Evolutionary conservation across 2,888 invertebrate genomes (phyloP).

Genomic region (Cheilosia grossa): DNA sequence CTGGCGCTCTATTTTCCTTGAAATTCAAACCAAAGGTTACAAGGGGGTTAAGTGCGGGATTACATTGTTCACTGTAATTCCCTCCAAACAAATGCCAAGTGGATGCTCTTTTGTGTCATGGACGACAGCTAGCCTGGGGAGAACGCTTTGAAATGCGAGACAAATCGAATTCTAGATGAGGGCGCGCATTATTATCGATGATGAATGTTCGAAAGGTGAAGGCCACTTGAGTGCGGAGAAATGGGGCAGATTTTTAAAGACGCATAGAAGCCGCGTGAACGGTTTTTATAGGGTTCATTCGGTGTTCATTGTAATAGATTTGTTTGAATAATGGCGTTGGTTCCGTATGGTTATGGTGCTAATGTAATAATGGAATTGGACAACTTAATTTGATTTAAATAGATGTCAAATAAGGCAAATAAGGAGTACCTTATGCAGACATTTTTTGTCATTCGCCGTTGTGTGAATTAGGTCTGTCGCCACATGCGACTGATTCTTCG

Average conservation of each 20-base stretch:
- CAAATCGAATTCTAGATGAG: constrained; percentile 30
- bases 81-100: constrained; percentile 50
- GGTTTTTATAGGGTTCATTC: too few relatives aligned
- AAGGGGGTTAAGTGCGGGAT: constrained; percentile 55
- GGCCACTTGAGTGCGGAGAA: constrained; percentile 29
- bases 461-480: too few relatives aligned
- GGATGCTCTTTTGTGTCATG: constrained; percentile 24
- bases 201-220: constrained; percentile 22
- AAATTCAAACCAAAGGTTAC: constrained; percentile 54
- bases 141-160: constrained; percentile 44
- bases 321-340: constrained; percentile 23
- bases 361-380: constrained; percentile 1
- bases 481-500: too few relatives aligned
- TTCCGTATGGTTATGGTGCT: neutral
- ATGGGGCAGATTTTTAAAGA: neutral
- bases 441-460: too few relatives aligned
- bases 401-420: too few relatives aligned
- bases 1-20: constrained; percentile 35
- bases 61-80: constrained; percentile 17
- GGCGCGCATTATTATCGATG: constrained; percentile 9
- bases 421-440: too few relatives aligned
- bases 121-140: constrained; percentile 5
- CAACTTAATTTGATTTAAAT: too few relatives aligned
- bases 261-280: neutral
- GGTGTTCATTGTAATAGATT: neutral